Conservation (phyloP, 2,113 vertebrate species). For the Tragelaphus imberbis region DNA sequence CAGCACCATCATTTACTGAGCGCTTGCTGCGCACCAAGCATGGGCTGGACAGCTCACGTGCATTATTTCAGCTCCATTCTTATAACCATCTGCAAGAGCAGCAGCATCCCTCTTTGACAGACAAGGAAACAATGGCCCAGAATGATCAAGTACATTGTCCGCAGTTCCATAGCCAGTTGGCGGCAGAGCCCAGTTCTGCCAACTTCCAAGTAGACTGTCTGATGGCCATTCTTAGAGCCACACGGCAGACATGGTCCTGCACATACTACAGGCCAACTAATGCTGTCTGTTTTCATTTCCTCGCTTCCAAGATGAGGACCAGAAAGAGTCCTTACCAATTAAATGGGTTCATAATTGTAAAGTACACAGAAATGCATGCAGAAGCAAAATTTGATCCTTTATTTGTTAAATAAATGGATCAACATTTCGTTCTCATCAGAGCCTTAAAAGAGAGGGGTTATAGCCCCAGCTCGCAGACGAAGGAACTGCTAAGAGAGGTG, state of each 20-base stretch:
- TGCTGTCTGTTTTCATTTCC: rapidly evolving
- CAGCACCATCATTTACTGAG: rapidly evolving
- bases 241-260: background rate
- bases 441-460: background rate
- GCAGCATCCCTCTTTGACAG: background rate
- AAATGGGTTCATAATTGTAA: background rate
- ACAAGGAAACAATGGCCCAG: background rate
- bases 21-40: background rate
- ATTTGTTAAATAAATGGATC: background rate
- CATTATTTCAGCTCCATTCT: background rate
- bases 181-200: background rate
- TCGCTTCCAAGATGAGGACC: background rate
- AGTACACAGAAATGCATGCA: background rate
- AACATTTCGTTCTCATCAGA: background rate
- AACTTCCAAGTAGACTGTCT: background rate
- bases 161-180: background rate
- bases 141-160: background rate
- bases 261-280: background rate
- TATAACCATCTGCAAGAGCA: background rate
- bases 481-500: background rate
- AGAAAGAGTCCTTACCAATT: no score
- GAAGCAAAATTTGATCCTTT: background rate
- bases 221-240: no score
- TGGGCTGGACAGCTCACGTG: background rate
- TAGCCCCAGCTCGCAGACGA: background rate